Percentiles rank a stretch among this genome's conserved stretches.
Evolutionary conservation across 1,140 invertebrate species (phyloP).

Genomic region (Marisa cornuarietis): DNA sequence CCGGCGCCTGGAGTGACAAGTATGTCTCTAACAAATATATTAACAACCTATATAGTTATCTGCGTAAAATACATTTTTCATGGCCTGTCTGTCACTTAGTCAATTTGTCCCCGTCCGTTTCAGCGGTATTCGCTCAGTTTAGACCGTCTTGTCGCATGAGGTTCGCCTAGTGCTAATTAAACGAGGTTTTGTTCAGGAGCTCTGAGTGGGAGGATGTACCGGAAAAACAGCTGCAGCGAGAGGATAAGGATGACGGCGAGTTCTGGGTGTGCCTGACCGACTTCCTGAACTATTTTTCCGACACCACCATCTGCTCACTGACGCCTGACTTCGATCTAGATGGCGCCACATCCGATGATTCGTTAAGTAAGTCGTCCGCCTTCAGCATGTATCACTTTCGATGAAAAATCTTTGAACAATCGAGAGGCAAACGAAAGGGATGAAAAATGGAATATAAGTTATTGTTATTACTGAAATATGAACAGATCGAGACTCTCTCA

Average conservation of each 20-base stretch:
- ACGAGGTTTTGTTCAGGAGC: constrained; percentile 34
- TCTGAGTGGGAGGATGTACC: constrained; percentile 35
- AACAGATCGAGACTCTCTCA: background rate
- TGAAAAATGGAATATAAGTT: too few species aligned
- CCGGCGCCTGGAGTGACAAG: constrained; percentile 72
- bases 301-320: constrained; percentile 52
- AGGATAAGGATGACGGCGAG: constrained; percentile 54
- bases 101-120: background rate
- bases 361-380: constrained; percentile 42
- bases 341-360: constrained; percentile 35
- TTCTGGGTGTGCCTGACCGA: constrained; percentile 52
- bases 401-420: background rate
- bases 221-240: constrained; percentile 10
- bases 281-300: constrained; percentile 51
- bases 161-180: background rate
- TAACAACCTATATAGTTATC: background rate
- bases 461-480: background rate
- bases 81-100: background rate
- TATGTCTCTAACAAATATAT: constrained; percentile 44
- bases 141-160: background rate
- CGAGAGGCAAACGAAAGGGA: too few species aligned
- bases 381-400: background rate
- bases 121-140: background rate
- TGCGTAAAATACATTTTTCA: background rate
- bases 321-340: constrained; percentile 56